These are phyloP conservation scores for Phrynocephalus vlangalii DNA, from an alignment of 2,797 vertebrate genomes.

Conservation along the genomic window DNA sequence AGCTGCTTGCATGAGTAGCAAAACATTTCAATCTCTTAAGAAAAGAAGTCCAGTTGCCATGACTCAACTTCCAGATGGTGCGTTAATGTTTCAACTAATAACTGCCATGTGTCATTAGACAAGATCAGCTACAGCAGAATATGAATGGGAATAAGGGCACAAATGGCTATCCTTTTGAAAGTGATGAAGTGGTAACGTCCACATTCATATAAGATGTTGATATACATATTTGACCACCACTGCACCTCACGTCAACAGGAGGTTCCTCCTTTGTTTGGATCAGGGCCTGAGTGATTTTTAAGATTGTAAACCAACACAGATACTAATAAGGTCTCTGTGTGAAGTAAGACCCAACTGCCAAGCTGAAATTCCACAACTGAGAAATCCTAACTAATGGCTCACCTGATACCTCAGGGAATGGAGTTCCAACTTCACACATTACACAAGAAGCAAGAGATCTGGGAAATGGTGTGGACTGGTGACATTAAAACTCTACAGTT, in stretches of 20 bases:
- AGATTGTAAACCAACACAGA: not conserved
- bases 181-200: not conserved
- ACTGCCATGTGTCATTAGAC: not conserved
- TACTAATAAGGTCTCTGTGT: not conserved
- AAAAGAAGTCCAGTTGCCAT: no score
- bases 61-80: no score
- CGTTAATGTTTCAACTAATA: not conserved
- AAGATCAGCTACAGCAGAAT: not conserved
- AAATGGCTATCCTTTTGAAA: not conserved
- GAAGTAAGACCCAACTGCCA: not conserved
- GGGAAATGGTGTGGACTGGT: not conserved
- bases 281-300: not conserved
- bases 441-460: not conserved
- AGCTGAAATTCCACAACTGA: not conserved
- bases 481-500: not conserved
- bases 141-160: not conserved
- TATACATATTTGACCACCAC: not conserved
- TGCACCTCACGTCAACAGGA: not conserved
- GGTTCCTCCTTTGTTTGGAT: not conserved
- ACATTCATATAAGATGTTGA: not conserved
- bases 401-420: slow-evolving; percentile 39
- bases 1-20: no score
- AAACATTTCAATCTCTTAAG: no score
- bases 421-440: slow-evolving; percentile 15
- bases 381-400: slow-evolving; percentile 35